phyloP scores from a whole-genome alignment of 2,113 vertebrate species.

The Daphoenositta chrysoptera region DNA sequence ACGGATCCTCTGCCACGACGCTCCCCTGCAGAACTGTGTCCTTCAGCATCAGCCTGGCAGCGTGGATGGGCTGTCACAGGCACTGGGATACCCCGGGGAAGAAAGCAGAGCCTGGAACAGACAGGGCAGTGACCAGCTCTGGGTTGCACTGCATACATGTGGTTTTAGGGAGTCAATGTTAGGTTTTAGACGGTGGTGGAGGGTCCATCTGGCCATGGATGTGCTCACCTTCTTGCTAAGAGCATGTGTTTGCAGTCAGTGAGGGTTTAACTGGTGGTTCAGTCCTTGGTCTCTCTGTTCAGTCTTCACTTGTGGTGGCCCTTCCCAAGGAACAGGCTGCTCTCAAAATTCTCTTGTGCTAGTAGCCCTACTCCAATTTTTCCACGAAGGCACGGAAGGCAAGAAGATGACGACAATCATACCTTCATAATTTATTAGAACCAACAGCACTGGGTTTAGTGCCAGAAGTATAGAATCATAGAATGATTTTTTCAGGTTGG shows the following conservation, averaged over 20 bases:
- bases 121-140: neutral
- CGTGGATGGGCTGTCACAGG: neutral
- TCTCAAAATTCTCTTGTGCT: neutral
- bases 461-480: neutral
- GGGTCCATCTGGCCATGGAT: neutral
- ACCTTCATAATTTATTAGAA: neutral
- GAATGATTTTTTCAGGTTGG: neutral
- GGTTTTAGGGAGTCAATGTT: neutral
- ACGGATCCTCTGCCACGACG: accelerated
- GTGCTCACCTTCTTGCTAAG: neutral
- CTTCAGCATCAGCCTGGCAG: neutral
- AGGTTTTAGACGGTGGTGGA: neutral
- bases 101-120: neutral
- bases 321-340: neutral
- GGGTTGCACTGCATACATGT: neutral
- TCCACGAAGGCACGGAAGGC: neutral
- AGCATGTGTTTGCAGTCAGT: neutral
- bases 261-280: neutral
- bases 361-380: neutral
- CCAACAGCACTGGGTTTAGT: neutral
- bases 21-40: neutral
- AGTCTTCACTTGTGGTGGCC: neutral
- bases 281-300: neutral
- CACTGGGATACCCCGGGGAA: neutral
- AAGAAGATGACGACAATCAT: neutral